Evolutionary conservation across 2,888 invertebrate genomes (phyloP).

Genomic region (Callosobruchus maculatus): DNA sequence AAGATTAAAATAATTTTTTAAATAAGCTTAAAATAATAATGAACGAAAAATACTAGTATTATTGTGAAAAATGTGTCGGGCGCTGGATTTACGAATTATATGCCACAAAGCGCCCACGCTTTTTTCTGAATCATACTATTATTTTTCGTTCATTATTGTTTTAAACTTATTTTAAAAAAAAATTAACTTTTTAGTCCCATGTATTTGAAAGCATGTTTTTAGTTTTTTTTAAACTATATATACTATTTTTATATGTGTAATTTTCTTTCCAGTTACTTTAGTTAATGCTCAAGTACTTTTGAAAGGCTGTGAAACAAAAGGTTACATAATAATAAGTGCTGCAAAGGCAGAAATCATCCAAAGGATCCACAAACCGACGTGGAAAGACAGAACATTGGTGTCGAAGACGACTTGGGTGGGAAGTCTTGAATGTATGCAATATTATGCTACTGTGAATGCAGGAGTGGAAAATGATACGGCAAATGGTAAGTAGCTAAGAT

Average conservation of each 20-base stretch:
- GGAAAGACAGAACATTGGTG: constrained; percentile 82
- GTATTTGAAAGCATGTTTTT: too few relatives aligned
- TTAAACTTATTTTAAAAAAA: too few relatives aligned
- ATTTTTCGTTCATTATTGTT: too few relatives aligned
- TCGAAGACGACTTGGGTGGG: constrained; percentile 96
- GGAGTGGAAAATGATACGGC: constrained; percentile 60
- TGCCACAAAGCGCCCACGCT: too few relatives aligned
- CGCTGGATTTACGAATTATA: too few relatives aligned
- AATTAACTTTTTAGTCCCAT: too few relatives aligned
- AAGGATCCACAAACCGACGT: constrained; percentile 77
- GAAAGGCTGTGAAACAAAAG: constrained; percentile 94
- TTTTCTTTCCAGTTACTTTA: constrained; percentile 65
- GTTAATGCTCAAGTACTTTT: constrained; percentile 92
- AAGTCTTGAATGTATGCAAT: constrained; percentile 95
- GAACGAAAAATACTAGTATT: too few relatives aligned
- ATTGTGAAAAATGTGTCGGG: too few relatives aligned
- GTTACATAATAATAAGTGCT: constrained; percentile 95
- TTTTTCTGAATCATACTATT: too few relatives aligned
- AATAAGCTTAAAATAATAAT: too few relatives aligned
- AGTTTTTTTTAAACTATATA: too few relatives aligned
- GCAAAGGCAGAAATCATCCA: constrained; percentile 94
- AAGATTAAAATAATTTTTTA: too few relatives aligned
- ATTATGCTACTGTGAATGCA: constrained; percentile 95
- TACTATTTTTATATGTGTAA: neutral
- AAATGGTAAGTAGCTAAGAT: constrained; percentile 29